A percentile compares a stretch with the other conserved stretches of the same genome.
phyloP scores from a whole-genome alignment of 2,888 invertebrate genomes.

The Cinara cedri region DNA sequence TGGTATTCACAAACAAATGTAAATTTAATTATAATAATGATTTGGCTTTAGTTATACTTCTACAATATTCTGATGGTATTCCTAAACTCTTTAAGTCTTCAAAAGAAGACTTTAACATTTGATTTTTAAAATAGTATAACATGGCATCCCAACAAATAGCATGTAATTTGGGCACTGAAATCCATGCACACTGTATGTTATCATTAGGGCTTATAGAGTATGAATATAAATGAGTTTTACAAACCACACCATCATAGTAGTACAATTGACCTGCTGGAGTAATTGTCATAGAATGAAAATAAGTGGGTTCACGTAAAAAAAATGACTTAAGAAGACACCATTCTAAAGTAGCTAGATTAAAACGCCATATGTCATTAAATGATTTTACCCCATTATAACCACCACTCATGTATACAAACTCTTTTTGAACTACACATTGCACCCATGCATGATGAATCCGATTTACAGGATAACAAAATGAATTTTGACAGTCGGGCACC shows the following conservation, averaged over 20 bases:
- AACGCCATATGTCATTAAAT: conserved; percentile 2
- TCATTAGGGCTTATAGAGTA: too few species aligned
- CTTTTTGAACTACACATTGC: neutral
- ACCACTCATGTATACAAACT: conserved; percentile 10
- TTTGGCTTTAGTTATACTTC: neutral
- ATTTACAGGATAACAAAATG: neutral
- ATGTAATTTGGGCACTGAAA: neutral
- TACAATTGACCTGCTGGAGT: neutral
- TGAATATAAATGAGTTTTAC: neutral
- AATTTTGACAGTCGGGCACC: neutral
- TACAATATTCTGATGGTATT: neutral
- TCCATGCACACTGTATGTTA: neutral
- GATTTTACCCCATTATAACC: neutral
- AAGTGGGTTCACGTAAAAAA: neutral
- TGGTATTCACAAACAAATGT: too few species aligned
- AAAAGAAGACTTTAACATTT: neutral
- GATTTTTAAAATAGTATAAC: conserved; percentile 6
- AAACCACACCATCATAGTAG: neutral
- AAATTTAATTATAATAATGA: too few species aligned
- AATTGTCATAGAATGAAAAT: neutral
- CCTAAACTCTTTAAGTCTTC: neutral
- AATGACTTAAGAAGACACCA: neutral
- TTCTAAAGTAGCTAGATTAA: neutral
- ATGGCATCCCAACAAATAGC: neutral
- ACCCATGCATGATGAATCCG: neutral